phyloP scores from a whole-genome alignment of 1,140 invertebrate genomes.

The Hermatobates lingyangjiaoensis region DNA sequence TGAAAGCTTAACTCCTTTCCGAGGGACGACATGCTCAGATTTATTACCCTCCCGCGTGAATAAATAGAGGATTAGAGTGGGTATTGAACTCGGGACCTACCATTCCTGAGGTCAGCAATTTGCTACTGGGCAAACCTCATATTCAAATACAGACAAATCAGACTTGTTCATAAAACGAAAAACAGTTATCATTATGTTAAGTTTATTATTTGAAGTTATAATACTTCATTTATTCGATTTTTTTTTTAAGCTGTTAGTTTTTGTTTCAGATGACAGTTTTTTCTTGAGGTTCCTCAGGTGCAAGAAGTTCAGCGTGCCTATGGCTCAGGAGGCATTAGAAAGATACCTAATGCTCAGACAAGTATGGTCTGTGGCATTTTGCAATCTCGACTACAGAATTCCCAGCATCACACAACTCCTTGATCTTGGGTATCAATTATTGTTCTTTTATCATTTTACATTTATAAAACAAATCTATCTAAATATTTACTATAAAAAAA shows the following conservation, averaged over 20 bases:
- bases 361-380: slow-evolving; percentile 41
- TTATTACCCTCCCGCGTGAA: too few relatives aligned
- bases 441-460: too few relatives aligned
- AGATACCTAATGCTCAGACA: slow-evolving; percentile 62
- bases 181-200: not conserved
- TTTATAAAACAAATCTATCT: too few relatives aligned
- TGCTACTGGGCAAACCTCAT: not conserved
- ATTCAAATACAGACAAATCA: not conserved
- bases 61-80: too few relatives aligned
- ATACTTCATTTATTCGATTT: not conserved
- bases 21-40: too few relatives aligned
- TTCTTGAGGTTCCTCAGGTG: slow-evolving; percentile 58
- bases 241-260: not conserved
- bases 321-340: slow-evolving; percentile 61
- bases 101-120: not conserved
- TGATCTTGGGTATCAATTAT: slow-evolving; percentile 38
- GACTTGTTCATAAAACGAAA: not conserved
- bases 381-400: slow-evolving; percentile 46
- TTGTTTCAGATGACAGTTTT: slow-evolving; percentile 44
- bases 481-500: too few relatives aligned
- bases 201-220: not conserved
- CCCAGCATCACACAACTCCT: slow-evolving; percentile 48
- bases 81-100: not conserved
- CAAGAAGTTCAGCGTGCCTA: slow-evolving; percentile 64
- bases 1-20: too few relatives aligned